Evolutionary conservation across 2,113 vertebrate genomes (phyloP), one percentile per base, ranked within the genome.

Genomic region (Urocolius indicus): DNA sequence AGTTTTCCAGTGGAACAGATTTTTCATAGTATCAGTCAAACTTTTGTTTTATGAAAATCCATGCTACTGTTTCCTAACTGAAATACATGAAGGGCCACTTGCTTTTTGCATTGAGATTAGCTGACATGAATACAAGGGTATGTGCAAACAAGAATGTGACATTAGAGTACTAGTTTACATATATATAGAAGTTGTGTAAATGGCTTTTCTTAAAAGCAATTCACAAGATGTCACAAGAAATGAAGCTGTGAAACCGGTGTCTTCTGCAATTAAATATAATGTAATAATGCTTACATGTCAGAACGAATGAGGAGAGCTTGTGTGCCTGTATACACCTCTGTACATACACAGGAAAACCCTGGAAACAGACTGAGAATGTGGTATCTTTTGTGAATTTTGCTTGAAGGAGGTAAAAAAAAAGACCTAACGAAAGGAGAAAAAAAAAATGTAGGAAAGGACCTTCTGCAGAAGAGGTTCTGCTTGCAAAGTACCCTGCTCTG

Each of bases 181-280:
- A 89, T 93, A 93, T 89, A 96, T 86, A 74, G 87, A 65, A 89
- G 69, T 34, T 2, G 21, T 87, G 80, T 94, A 95, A 95, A 93
- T 96, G 90, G 83, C 61, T 97, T 96, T 95, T 95, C 86, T 91
- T 95, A 92, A 94, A 96, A 94, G 90, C 86, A 96, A 94, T 96
- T 97, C 95, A 91, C 90, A 92, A 72, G 92, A 92, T 94, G 95
- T 91, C 89, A 82, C 82, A 75, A 95, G 80, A 92, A 96, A 92
- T 86, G 84, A 96, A 96, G 66, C 84, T 91, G 94, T 96, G 92
- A 93, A 96, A 66, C 73, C 52, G 34, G 77, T 93, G 86, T 93
- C 92, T 93, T 89, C 92, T 84, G 77, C 94, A 95, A 95, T 96
- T 96, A 95, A 84, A 76, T 76, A 75, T 49, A 86, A 83, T 36